Base-by-base conservation (phyloP, 2,797 vertebrate species). In the Helicolenus hilgendorfi region DNA sequence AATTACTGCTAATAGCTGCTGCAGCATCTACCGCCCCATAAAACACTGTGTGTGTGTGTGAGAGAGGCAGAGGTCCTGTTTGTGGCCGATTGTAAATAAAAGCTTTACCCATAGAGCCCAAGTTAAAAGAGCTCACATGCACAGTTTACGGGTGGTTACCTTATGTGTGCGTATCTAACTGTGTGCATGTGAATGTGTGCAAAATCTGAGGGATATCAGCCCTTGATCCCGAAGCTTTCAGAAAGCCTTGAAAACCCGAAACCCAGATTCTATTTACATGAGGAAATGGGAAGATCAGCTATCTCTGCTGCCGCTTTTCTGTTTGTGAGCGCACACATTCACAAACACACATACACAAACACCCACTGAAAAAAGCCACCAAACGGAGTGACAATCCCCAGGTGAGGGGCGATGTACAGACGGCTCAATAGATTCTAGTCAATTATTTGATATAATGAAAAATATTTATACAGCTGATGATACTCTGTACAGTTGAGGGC, bases 1-100 rank as follows among this genome's bases (percentile, higher is more conserved):
- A 96, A 96, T 97, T 97, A 94, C 92, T 85, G 92, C 93, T 95
- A 93, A 96, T 96, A 87, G 91, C 89, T 72, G 59, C 56, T 63
- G 64, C 77, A 60, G 69, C 70, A 79, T 71, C 78, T 65, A 38
- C 26, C 63, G 76, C 72, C 80, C 77, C 27, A 38, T 65, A 76
- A 91, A 93, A 85, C 11, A 1, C 53, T 55, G 56, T 56, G 33
- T 8, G 45, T 33, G 64, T 18, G 63, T 76, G 79, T 58, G 56
- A 45, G 73, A 72, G 53, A 59, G 58, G 72, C 63, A 86, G 64
- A 72, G 58, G 31, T 75, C 77, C 69, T 82, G 67, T 64, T 75
- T 81, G 70, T 67, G 77, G 73, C 38, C 27, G 22, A 72, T 68
- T 49, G 45, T 27, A 67, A 81, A 79, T 59, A 33, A 80, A 83